These are phyloP conservation scores for Rhegmatorhina hoffmannsi DNA, from an alignment of 2,113 vertebrate species.

Conservation along the genomic window DNA sequence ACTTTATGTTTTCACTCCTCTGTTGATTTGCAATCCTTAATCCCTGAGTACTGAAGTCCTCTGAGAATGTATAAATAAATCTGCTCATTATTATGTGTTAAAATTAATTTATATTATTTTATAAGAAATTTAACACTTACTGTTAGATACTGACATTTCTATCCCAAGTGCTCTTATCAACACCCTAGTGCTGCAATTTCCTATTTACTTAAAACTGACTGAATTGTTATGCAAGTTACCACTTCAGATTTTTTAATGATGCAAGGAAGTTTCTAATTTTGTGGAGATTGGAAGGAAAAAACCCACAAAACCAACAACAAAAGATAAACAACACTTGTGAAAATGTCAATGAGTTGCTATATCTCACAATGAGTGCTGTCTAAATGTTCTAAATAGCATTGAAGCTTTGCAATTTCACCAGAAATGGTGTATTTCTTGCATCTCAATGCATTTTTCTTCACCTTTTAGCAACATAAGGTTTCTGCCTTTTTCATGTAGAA, in stretches of 20 bases:
- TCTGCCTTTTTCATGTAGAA: not conserved
- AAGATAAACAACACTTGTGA: not conserved
- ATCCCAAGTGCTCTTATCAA: constrained; percentile 22
- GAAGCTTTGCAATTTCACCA: not conserved
- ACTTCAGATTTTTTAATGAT: not conserved
- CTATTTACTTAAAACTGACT: constrained; percentile 23
- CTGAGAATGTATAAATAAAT: constrained; percentile 28
- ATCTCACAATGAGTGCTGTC: not conserved
- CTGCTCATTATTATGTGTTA: constrained; percentile 31
- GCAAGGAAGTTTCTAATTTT: not conserved
- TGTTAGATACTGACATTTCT: constrained; percentile 28
- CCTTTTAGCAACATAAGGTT: not conserved
- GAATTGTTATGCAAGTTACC: constrained; percentile 1
- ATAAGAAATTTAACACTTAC: not conserved
- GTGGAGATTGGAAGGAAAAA: not conserved
- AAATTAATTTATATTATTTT: constrained; percentile 38
- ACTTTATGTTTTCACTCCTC: not conserved
- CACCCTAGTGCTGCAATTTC: not conserved
- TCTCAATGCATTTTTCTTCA: not conserved
- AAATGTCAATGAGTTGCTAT: constrained; percentile 21
- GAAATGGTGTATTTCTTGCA: not conserved
- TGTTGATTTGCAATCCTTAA: not conserved
- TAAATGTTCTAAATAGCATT: not conserved
- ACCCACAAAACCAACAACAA: not conserved
- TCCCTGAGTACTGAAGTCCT: not conserved